Conservation (phyloP, 2,888 invertebrate genomes). For the Hypselothyrea guttata region DNA sequence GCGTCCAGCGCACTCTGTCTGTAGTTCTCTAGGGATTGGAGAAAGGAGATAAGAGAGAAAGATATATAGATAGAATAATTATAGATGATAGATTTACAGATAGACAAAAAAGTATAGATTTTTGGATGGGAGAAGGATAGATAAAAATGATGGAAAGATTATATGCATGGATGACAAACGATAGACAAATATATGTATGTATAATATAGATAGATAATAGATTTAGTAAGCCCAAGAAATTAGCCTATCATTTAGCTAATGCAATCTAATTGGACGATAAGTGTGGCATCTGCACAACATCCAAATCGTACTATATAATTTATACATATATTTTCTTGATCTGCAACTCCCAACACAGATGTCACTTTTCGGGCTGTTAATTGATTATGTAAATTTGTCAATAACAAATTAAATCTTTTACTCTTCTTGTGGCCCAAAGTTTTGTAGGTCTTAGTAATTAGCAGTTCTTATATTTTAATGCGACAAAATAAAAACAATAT, state of each 20-base stretch:
- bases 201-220: neutral
- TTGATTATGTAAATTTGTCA: slow-evolving; percentile 27
- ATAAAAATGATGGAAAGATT: neutral
- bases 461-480: slow-evolving; percentile 19
- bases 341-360: slow-evolving; percentile 6
- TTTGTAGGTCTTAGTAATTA: slow-evolving; percentile 24
- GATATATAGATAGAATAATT: neutral
- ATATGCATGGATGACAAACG: neutral
- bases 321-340: neutral
- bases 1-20: slow-evolving; percentile 77
- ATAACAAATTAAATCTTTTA: slow-evolving; percentile 27
- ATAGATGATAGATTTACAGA: neutral
- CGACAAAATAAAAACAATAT: too few species aligned
- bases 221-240: slow-evolving; percentile 22
- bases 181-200: neutral
- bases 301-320: neutral
- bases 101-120: too few species aligned
- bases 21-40: slow-evolving; percentile 65
- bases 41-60: neutral
- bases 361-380: slow-evolving; percentile 24
- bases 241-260: slow-evolving; percentile 37
- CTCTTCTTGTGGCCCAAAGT: neutral
- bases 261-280: slow-evolving; percentile 53
- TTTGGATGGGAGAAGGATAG: too few species aligned
- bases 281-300: slow-evolving; percentile 26